Conservation (phyloP, 2,113 vertebrate genomes). For the Sphyrna mokarran region DNA sequence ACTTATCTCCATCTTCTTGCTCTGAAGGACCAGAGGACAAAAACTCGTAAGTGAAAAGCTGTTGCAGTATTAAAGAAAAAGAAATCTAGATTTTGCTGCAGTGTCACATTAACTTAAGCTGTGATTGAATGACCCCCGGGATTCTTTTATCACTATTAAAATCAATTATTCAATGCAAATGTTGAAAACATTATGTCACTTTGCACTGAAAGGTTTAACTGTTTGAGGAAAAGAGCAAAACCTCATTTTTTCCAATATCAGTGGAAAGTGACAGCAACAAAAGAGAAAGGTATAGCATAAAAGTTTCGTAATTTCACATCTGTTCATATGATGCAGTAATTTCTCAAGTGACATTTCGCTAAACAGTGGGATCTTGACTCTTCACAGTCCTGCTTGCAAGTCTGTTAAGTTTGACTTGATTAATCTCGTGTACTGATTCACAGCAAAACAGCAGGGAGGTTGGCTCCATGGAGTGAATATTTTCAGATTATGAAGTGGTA, state of each 20-base stretch:
- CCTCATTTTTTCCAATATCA: background rate
- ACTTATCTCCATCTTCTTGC: background rate
- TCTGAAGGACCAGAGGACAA: background rate
- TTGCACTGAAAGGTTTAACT: background rate
- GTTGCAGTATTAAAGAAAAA: background rate
- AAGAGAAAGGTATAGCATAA: background rate
- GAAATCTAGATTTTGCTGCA: background rate
- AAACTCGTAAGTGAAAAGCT: background rate
- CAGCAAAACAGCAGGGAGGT: background rate
- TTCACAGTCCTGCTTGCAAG: background rate
- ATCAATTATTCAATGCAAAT: background rate
- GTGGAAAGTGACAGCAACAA: background rate
- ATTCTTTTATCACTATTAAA: background rate
- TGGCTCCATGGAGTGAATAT: background rate
- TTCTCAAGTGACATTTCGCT: slow-evolving; percentile 11
- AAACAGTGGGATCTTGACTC: background rate
- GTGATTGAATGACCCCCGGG: background rate
- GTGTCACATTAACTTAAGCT: background rate
- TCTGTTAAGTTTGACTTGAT: background rate
- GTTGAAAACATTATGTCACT: background rate
- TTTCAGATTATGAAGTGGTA: background rate
- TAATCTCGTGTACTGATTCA: background rate
- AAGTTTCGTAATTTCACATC: background rate
- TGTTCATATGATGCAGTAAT: background rate
- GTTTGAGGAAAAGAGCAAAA: background rate